Percentiles rank a stretch among this genome's conserved stretches.
These are phyloP conservation scores for Epinephelus moara DNA, from an alignment of 2,113 vertebrate species.

Conservation along the genomic window DNA sequence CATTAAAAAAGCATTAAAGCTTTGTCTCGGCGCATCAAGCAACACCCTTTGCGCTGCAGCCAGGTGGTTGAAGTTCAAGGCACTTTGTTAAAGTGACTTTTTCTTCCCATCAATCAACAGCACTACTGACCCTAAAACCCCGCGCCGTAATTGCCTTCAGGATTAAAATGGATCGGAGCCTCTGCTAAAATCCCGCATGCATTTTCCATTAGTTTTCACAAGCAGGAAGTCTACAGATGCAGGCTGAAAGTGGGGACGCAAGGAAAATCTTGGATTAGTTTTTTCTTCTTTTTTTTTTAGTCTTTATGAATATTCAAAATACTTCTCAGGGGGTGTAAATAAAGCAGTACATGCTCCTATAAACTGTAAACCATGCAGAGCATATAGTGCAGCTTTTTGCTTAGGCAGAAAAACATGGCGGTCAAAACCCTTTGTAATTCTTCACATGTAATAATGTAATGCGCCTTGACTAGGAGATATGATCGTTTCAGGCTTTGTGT, in stretches of 20 bases:
- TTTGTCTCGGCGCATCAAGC: constrained; percentile 58
- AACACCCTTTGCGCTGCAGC: constrained; percentile 64
- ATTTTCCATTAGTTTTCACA: constrained; percentile 79
- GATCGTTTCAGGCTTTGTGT: constrained; percentile 59
- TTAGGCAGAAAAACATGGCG: background rate
- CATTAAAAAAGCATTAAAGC: constrained; percentile 73
- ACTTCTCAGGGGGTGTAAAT: constrained; percentile 29
- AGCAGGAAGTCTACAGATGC: constrained; percentile 71
- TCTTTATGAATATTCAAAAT: constrained; percentile 68
- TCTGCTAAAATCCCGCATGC: constrained; percentile 74
- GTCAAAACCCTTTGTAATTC: constrained; percentile 1
- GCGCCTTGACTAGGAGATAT: constrained; percentile 44
- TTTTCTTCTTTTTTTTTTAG: constrained; percentile 17
- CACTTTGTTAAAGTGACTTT: constrained; percentile 81
- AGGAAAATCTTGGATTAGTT: constrained; percentile 58
- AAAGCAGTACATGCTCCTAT: constrained; percentile 15
- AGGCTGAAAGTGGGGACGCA: constrained; percentile 50
- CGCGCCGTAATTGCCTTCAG: constrained; percentile 83
- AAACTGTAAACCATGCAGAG: constrained; percentile 19
- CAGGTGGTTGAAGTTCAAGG: constrained; percentile 77
- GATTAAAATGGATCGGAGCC: constrained; percentile 85
- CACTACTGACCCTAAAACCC: constrained; percentile 84
- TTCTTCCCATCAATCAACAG: constrained; percentile 83
- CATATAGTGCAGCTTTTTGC: constrained; percentile 9
- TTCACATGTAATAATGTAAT: constrained; percentile 29